These are phyloP conservation scores for Drosophila ezoana DNA, from an alignment of 2,888 invertebrate species.

Conservation along the genomic window DNA sequence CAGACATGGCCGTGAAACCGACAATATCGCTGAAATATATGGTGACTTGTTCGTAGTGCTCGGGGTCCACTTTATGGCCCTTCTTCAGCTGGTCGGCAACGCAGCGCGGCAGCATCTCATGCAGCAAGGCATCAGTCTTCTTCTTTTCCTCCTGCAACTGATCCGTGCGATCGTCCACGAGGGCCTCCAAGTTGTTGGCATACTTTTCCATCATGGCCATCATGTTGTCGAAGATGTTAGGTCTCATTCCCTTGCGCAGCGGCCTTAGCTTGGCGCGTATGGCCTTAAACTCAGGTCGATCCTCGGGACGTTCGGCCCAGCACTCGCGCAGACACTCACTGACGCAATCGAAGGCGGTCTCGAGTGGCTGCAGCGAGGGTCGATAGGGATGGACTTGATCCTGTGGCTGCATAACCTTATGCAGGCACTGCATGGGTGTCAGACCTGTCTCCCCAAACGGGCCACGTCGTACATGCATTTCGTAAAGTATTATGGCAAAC, in stretches of 20 bases:
- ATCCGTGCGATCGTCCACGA: conserved; percentile 97
- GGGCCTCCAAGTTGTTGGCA: conserved; percentile 96
- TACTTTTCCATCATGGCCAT: conserved; percentile 99
- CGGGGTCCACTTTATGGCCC: conserved; percentile 95
- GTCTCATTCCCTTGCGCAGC: conserved; percentile 95
- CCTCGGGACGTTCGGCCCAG: conserved; percentile 92
- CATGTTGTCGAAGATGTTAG: conserved; percentile 99
- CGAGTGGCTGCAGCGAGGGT: conserved; percentile 91
- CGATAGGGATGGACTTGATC: conserved; percentile 82
- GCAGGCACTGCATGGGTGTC: conserved; percentile 87
- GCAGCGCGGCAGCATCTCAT: conserved; percentile 94
- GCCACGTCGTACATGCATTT: conserved; percentile 93
- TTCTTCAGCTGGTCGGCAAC: conserved; percentile 97
- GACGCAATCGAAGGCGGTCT: conserved; percentile 94
- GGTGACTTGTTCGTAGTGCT: conserved; percentile 93
- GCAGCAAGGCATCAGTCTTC: conserved; percentile 95
- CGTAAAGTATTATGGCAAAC: conserved; percentile 95
- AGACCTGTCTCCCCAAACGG: conserved; percentile 92
- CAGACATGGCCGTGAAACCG: conserved; percentile 96
- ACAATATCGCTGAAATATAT: conserved; percentile 98
- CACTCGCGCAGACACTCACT: conserved; percentile 94
- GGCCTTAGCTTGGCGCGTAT: conserved; percentile 92
- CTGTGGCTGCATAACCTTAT: conserved; percentile 83
- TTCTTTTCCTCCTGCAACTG: conserved; percentile 97
- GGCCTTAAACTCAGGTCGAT: conserved; percentile 93